phyloP scores from a whole-genome alignment of 2,797 vertebrate genomes.

The Melanotaenia nigrans region DNA sequence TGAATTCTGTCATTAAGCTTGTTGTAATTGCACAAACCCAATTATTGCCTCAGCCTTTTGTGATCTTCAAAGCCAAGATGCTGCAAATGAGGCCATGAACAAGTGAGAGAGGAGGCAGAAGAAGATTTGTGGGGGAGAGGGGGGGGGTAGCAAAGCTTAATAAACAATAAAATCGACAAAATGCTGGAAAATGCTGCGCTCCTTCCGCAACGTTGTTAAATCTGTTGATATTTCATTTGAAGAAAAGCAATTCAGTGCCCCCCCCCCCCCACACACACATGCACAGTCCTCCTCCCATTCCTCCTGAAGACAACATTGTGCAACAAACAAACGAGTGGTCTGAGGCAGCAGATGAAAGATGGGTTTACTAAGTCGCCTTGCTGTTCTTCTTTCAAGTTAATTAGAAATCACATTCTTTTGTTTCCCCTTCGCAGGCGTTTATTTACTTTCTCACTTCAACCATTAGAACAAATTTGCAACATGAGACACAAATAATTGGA shows the following conservation, averaged over 20 bases:
- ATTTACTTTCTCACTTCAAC: slow-evolving; percentile 85
- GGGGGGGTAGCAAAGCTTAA: slow-evolving; percentile 70
- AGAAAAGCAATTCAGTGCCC: slow-evolving; percentile 63
- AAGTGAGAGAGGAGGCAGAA: slow-evolving; percentile 62
- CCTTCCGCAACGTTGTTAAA: slow-evolving; percentile 74
- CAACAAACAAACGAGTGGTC: slow-evolving; percentile 83
- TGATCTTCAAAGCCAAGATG: slow-evolving; percentile 85
- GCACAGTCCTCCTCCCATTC: slow-evolving; percentile 26
- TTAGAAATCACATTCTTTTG: slow-evolving; percentile 88
- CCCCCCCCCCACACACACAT: slow-evolving; percentile 15
- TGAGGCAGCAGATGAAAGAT: slow-evolving; percentile 84
- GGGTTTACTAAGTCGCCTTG: slow-evolving; percentile 83
- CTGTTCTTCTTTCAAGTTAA: slow-evolving; percentile 87
- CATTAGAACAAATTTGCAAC: slow-evolving; percentile 87
- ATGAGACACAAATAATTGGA: slow-evolving; percentile 88
- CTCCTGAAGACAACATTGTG: slow-evolving; percentile 79
- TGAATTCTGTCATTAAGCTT: slow-evolving; percentile 82
- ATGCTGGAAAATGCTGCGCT: slow-evolving; percentile 63
- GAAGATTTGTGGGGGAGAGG: slow-evolving; percentile 36
- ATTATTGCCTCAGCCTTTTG: slow-evolving; percentile 85
- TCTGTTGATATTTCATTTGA: slow-evolving; percentile 87
- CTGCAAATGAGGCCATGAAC: slow-evolving; percentile 80
- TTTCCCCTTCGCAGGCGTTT: slow-evolving; percentile 82
- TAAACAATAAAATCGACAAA: slow-evolving; percentile 86
- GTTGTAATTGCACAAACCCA: slow-evolving; percentile 86